Percentiles rank a stretch among this genome's conserved stretches.
Conservation (phyloP, 1,140 invertebrate genomes). For the Drosophila neocordata region DNA sequence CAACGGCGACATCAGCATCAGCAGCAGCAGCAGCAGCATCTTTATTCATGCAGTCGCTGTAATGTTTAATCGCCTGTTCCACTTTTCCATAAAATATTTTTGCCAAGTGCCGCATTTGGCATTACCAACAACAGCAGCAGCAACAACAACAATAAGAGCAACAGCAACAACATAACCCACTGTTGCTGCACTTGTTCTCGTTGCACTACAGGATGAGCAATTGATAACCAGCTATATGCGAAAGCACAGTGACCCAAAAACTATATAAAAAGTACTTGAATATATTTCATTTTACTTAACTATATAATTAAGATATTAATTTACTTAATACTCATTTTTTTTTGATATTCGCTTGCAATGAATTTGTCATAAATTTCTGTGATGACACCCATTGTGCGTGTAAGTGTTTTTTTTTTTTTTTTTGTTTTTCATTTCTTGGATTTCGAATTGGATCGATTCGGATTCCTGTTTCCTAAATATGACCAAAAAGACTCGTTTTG, state of each 20-base stretch:
- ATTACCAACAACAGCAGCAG: constrained; percentile 37
- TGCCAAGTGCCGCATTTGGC: constrained; percentile 77
- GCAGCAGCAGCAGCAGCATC: too few species aligned
- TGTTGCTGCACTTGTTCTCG: constrained; percentile 45
- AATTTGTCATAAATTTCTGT: too few species aligned
- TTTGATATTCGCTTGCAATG: too few species aligned
- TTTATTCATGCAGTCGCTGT: constrained; percentile 42
- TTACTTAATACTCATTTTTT: too few species aligned
- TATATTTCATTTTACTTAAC: too few species aligned
- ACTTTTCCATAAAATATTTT: constrained; percentile 83
- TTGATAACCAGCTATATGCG: constrained; percentile 38
- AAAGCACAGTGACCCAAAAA: constrained; percentile 21
- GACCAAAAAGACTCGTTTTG: constrained; percentile 75
- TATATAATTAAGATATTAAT: too few species aligned
- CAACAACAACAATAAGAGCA: constrained; percentile 21
- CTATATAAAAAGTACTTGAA: neutral
- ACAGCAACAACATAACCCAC: neutral
- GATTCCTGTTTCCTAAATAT: constrained; percentile 82
- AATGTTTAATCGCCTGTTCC: constrained; percentile 80
- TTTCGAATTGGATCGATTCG: constrained; percentile 1
- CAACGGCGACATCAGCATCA: too few species aligned
- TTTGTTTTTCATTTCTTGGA: constrained; percentile 12
- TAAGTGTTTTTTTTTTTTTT: constrained; percentile 38
- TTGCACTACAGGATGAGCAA: constrained; percentile 56
- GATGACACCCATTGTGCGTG: neutral